Evolutionary conservation across 2,888 invertebrate species (phyloP).

Genomic region (Seladonia tumulorum): DNA sequence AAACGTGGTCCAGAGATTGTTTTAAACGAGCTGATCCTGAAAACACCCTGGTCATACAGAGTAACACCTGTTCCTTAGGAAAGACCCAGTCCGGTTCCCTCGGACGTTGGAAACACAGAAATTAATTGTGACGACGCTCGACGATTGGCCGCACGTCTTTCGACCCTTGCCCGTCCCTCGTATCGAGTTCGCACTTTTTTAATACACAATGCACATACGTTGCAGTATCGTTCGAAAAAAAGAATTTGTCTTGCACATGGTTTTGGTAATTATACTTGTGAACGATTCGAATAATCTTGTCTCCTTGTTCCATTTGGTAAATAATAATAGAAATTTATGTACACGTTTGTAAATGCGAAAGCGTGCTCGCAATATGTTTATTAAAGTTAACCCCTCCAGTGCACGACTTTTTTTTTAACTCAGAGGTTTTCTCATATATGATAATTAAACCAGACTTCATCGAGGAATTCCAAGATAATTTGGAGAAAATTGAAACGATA

Average conservation of each 20-base stretch:
- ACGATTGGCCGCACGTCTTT: background rate
- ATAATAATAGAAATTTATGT: background rate
- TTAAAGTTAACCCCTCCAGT: too few relatives aligned
- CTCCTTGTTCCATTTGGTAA: background rate
- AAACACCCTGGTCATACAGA: constrained; percentile 57
- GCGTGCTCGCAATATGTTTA: too few relatives aligned
- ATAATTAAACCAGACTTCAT: too few relatives aligned
- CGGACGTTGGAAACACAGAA: background rate
- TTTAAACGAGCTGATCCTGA: constrained; percentile 67
- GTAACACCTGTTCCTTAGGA: constrained; percentile 61
- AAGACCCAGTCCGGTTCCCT: background rate
- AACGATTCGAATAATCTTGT: background rate
- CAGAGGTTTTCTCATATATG: too few relatives aligned
- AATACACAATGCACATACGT: background rate
- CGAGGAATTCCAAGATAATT: too few relatives aligned
- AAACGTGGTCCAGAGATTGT: constrained; percentile 69
- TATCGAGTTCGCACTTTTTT: background rate
- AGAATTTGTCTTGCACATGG: background rate
- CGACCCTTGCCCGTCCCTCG: background rate
- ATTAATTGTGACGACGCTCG: background rate
- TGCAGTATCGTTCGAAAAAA: background rate
- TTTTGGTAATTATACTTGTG: background rate
- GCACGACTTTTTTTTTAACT: too few relatives aligned
- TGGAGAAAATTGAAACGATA: too few relatives aligned
- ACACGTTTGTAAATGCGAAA: too few relatives aligned